Base-by-base conservation (phyloP, 2,797 vertebrate genomes). In the Cygnus olor region DNA sequence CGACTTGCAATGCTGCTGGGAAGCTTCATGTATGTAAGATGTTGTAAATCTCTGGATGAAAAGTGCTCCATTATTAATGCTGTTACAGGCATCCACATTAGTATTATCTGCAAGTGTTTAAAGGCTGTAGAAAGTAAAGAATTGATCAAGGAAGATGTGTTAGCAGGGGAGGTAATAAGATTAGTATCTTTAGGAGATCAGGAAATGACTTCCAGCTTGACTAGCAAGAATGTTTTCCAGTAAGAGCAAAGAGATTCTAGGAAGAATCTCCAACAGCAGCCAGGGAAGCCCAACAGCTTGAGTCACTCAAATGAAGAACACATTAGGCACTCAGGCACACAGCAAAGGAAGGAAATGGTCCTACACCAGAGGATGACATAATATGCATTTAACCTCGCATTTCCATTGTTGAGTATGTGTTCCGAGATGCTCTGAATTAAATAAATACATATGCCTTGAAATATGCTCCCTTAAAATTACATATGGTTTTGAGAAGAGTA, bases 291-390 rank as follows among this genome's bases (percentile, higher is more conserved):
- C 84, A 79, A 60, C 0, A 9, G 76, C 42, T 94, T 96, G 91
- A 96, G 76, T 96, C 93, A 95, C 70, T 76, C 79, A 82, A 90
- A 95, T 70, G 85, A 93, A 91, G 93, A 94, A 79, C 89, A 86
- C 91, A 96, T 94, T 60, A 94, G 88, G 80, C 85, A 88, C 24
- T 21, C 1, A 4, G 89, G 80, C 91, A 84, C 70, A 74, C 40
- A 94, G 88, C 25, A 79, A 91, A 94, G 95, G 93, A 94, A 96
- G 94, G 93, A 96, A 97, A 96, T 88, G 76, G 92, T 91, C 85
- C 78, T 93, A 72, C 79, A 95, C 45, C 76, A 93, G 69, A 79
- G 85, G 72, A 93, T 61, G 53, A 95, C 81, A 87, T 93, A 95
- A 92, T 80, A 89, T 0, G 22, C 69, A 83, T 85, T 93, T 94